Evolutionary conservation across 2,888 invertebrate species (phyloP), one percentile per base, ranked within the genome.

Genomic region (Eupithecia pulchellata): DNA sequence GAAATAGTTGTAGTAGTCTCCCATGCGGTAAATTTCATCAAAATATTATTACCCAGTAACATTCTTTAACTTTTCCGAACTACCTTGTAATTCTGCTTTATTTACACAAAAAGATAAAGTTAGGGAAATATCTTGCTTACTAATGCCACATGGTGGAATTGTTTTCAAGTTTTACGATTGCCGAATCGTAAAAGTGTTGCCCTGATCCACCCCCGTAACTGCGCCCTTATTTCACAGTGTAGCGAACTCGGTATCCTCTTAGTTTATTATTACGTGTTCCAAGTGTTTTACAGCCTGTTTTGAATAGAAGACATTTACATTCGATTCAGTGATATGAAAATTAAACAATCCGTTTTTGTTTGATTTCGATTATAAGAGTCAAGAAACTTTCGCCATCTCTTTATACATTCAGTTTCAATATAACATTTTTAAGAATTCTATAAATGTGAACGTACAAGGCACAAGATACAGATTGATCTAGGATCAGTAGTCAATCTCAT

Each of bases 131-230:
- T 42, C 68, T 68, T 68, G 61, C 71, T 55, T 63, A 36, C 74
- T 73, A 74, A 73, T 72, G 76, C 71, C 67, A 72, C 69, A 73
- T 79, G 79, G 79, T 75, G 77, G 84, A 83, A 85, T 84, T 84
- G 86, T 86, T 86, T 85, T 82, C 82, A 80, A 81, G 80, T 79
- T 82, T 86, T 84, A 86, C 86, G 86, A 84, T 79, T 80, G 75
- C 74, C 77, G 80, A 81, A 82, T 85, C 85, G 85, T 85, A 85
- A 85, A 85, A 83, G 69, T 78, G 80, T 80, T 79, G 81, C 80
- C 73, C 69, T 72, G 72, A 69, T 78, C 79, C 72, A 64, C 72
- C 75, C 71, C 71, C 60, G 61, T 74, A 69, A 71, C 73, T 74
- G 72, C 73, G 71, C 76, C 70, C 72, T 64, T 34, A 68, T 72